Evolutionary conservation across 2,797 vertebrate genomes (phyloP).

Genomic region (Gymnoscopelus microlampas): DNA sequence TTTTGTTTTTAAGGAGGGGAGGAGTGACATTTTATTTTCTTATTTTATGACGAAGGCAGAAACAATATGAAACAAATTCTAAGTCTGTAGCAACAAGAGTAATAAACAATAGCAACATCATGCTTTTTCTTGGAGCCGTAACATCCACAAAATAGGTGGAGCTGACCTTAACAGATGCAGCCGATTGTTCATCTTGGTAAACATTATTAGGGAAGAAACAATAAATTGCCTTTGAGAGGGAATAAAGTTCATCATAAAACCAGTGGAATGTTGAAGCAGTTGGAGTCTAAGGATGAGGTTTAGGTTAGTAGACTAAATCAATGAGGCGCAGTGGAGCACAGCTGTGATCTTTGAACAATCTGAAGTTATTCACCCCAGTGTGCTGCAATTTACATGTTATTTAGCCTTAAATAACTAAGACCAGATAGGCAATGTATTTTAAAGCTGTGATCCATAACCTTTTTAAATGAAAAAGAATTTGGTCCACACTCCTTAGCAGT

Average conservation of each 20-base stretch:
- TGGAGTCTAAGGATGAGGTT: conserved; percentile 38
- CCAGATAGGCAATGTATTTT: too few species aligned
- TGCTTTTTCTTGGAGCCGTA: neutral
- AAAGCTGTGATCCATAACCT: too few species aligned
- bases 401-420: too few species aligned
- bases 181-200: conserved; percentile 52
- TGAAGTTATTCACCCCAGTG: too few species aligned
- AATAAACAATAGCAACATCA: conserved; percentile 24
- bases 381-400: too few species aligned
- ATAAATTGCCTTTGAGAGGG: conserved; percentile 53
- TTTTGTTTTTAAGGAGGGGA: neutral
- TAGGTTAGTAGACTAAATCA: neutral
- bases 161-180: conserved; percentile 45
- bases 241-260: conserved; percentile 62
- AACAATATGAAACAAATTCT: conserved; percentile 13
- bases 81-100: conserved; percentile 16
- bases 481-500: too few species aligned
- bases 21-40: conserved; percentile 21
- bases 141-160: conserved; percentile 16
- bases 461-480: too few species aligned
- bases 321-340: too few species aligned
- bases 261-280: conserved; percentile 56
- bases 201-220: conserved; percentile 60
- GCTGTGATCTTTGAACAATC: too few species aligned
- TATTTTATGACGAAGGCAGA: conserved; percentile 35